phyloP scores from a whole-genome alignment of 2,797 vertebrate species.

The Sparidentex hasta region DNA sequence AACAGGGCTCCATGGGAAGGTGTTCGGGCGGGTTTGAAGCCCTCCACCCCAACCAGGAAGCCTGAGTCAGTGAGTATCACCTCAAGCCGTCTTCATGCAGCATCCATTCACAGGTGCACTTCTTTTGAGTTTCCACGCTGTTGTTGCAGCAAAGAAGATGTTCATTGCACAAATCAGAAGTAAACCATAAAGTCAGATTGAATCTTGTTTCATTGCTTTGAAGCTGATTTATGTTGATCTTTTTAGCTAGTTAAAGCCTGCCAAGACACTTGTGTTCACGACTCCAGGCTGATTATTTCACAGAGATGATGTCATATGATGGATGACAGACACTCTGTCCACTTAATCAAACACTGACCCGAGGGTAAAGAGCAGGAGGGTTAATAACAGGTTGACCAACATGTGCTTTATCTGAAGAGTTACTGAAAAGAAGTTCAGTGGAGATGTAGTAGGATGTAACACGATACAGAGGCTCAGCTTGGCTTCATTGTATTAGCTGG shows the following conservation, averaged over 20 bases:
- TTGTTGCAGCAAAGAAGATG: not conserved
- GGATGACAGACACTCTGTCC: constrained; percentile 7
- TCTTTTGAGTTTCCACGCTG: not conserved
- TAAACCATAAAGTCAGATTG: not conserved
- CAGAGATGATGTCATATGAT: not conserved
- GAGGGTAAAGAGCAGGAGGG: not conserved
- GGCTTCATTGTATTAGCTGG: constrained; percentile 7
- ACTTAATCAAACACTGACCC: constrained; percentile 13
- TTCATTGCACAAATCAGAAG: not conserved
- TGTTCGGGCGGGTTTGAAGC: constrained; percentile 56
- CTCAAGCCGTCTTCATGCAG: not conserved
- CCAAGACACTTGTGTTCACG: not conserved
- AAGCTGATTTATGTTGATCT: not conserved
- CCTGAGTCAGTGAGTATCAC: constrained; percentile 89
- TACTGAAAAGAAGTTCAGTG: not conserved
- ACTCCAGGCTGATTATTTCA: not conserved
- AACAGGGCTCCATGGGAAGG: constrained; percentile 61
- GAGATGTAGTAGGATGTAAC: constrained; percentile 24
- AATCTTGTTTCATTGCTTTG: not conserved
- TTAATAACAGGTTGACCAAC: not conserved
- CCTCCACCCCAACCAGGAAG: constrained; percentile 88
- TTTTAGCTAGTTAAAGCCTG: not conserved
- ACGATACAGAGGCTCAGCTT: not conserved
- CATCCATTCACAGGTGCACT: not conserved
- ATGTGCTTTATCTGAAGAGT: constrained; percentile 11